Base-by-base conservation (phyloP, 2,888 invertebrate species). In the Pyralis farinalis region DNA sequence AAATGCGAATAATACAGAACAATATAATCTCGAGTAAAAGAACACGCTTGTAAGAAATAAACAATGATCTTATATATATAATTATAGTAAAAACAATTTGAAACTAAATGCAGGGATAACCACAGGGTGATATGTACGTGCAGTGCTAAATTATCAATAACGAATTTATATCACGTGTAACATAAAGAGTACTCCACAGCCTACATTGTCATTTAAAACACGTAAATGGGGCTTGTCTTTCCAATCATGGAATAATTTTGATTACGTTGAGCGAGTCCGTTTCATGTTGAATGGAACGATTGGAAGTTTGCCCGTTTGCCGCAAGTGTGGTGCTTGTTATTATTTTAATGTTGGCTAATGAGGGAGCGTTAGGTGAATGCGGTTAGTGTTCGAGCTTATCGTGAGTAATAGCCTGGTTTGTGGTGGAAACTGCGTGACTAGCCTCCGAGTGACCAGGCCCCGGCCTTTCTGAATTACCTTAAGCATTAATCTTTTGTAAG, bases 301-400 rank as follows among this genome's bases (percentile, higher is more conserved):
- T 33, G 21, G 21, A 32, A 34, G 21, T 36, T n/a, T n/a, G n/a
- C 3, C 2, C 4, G 16, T 16, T n/a, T 28, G 58, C 63, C 61
- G 54, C 63, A 65, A 71, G 56, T 55, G 56, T 42, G 43, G 52
- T 54, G 55, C 58, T 71, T 16, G 16, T 16, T 75, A 75, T 82
- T 77, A 80, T 71, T 75, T 71, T 77, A 75, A 77, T 82, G 68
- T 65, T 56, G 60, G 60, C 59, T 75, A 78, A 78, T 82, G 66
- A 73, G 66, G 60, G 55, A 63, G 68, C 55, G 63, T 68, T 71
- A 74, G 72, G 70, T 58, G 61, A 73, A 61, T 70, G 76, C 53
- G 76, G 75, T 80, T 70, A 64, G 60, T 61, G 63, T 64, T 62
- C 56, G 63, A 61, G 59, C 57, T 67, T 71, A 69, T 68, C 57